Conservation (phyloP, 2,888 invertebrate species). For the Miltochrista miniata region DNA sequence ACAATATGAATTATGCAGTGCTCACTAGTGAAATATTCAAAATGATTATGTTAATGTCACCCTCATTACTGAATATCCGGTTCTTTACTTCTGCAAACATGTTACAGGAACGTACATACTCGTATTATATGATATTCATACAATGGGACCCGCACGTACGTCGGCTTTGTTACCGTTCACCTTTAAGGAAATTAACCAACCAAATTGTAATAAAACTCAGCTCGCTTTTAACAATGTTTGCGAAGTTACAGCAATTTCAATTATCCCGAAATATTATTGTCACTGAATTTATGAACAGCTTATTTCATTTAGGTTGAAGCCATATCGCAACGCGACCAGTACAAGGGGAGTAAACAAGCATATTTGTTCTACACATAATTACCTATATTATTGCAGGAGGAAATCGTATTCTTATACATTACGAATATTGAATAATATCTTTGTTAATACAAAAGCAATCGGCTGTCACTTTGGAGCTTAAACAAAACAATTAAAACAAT, state of each 20-base stretch:
- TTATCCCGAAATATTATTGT: constrained; percentile 1
- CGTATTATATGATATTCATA: constrained; percentile 21
- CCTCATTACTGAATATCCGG: constrained; percentile 12
- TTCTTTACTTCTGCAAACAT: constrained; percentile 30
- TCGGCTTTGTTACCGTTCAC: constrained; percentile 25
- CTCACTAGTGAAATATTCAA: constrained; percentile 1
- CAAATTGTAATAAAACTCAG: constrained; percentile 7
- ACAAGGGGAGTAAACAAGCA: too few species aligned
- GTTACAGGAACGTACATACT: constrained; percentile 29
- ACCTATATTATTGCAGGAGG: too few species aligned
- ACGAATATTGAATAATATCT: too few species aligned
- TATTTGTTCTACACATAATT: too few species aligned
- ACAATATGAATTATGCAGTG: too few species aligned
- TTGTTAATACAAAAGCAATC: too few species aligned
- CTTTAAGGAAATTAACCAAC: constrained; percentile 23
- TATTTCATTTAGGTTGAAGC: too few species aligned
- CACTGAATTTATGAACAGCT: too few species aligned
- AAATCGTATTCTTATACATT: too few species aligned
- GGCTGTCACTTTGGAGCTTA: too few species aligned
- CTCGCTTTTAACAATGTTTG: constrained; percentile 8
- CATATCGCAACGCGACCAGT: too few species aligned
- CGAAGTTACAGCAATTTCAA: constrained; percentile 9
- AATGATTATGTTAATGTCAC: constrained; percentile 5
- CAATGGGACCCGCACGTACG: constrained; percentile 17
- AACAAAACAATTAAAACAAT: too few species aligned